Evolutionary conservation across 2,113 vertebrate species (phyloP), one percentile per base, ranked within the genome.

Genomic region (Grammomys surdaster): DNA sequence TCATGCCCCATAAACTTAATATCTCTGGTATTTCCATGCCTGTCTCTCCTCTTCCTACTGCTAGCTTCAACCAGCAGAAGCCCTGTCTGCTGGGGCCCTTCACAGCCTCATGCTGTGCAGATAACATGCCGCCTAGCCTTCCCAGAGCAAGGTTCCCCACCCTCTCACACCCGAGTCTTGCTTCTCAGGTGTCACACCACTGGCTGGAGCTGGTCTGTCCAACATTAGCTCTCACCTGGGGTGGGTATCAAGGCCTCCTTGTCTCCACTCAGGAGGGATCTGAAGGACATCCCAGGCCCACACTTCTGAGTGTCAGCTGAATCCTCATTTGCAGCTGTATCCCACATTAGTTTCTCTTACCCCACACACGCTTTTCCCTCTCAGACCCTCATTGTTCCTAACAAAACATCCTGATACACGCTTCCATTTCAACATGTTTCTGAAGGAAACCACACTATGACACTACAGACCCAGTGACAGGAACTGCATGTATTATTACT

Each of bases 401-500:
- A 19, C 1, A 81, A 56, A 46, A 85, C 63, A 4, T 26, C n/a
- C 24, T 46, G 6, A 33, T 1, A 43, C 8, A 76, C 7, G 6
- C 65, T 73, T 96, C 48, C n/a, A 89, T 20, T n/a, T 90, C 56
- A 46, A 58, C 86, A 33, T 82, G 4, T 70, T 86, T 90, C 75
- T 75, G 58, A 90, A 70, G 28, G 43, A 94, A 86, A 28, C 40
- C 67, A 95, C 56, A 2, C 81, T 26, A 75, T 86, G 46, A 73
- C 20, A 87, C 8, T 3, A 24, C 40, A 82, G 26, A 33, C 8
- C 67, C 17, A 11, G 60, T 28, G 10, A 67, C 28, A 80, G n/a
- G 54, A 7, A 75, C 56, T 72, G 10, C 56, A 3, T 13, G 19
- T 48, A 48, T 48, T 33, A 82, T 89, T 77, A 93, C 73, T 78